phyloP scores from a whole-genome alignment of 2,797 vertebrate species.

The Megaceryle alcyon region DNA sequence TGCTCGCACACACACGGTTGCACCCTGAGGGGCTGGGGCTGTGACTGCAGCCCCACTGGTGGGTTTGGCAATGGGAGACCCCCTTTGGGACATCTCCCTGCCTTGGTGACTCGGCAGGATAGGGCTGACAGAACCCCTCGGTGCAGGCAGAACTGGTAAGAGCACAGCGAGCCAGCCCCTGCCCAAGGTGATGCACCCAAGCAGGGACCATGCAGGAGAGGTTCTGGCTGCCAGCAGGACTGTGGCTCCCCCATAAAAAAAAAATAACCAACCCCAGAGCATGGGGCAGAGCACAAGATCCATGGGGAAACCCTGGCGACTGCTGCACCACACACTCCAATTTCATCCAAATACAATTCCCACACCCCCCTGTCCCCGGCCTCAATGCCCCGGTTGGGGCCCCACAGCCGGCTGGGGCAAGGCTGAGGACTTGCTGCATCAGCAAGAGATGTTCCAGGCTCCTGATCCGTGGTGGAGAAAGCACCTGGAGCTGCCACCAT shows the following conservation, averaged over 20 bases:
- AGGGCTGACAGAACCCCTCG: neutral
- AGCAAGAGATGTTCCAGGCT: neutral
- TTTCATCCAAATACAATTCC: neutral
- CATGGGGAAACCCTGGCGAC: neutral
- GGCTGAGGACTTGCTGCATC: neutral
- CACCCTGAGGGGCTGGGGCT: neutral
- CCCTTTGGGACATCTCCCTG: rapidly evolving
- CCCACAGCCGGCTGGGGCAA: neutral
- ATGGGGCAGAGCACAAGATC: neutral
- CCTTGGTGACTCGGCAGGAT: rapidly evolving
- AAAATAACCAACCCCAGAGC: neutral
- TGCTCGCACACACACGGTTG: rapidly evolving
- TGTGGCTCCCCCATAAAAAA: neutral
- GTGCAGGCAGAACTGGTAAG: neutral
- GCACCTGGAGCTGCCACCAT: neutral
- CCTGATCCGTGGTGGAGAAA: neutral
- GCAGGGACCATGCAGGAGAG: neutral
- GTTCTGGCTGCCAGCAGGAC: neutral
- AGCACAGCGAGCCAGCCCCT: neutral
- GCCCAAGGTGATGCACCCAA: neutral
- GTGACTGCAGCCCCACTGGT: neutral
- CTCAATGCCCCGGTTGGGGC: neutral
- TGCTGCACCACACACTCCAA: rapidly evolving
- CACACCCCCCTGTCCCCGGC: neutral
- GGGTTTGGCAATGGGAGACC: neutral